Percentiles rank a stretch among this genome's conserved stretches.
These are phyloP conservation scores for Ceyx melanurus DNA, from an alignment of 2,113 vertebrate genomes.

Conservation along the genomic window DNA sequence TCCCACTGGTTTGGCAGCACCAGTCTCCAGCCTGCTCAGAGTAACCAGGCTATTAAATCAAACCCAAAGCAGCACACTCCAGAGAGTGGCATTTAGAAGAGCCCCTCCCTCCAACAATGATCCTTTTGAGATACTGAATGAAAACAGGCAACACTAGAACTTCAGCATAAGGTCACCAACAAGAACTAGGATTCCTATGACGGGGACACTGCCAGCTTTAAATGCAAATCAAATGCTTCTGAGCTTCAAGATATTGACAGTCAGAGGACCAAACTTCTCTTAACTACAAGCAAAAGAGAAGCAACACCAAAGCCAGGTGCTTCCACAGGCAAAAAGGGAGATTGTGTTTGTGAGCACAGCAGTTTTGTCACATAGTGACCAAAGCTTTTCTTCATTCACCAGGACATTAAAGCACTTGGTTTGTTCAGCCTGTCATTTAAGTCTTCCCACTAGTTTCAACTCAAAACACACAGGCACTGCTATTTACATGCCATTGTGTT, in stretches of 20 bases:
- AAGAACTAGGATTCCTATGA: background rate
- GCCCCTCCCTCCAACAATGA: background rate
- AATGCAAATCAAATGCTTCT: background rate
- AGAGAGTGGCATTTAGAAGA: background rate
- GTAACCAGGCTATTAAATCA: background rate
- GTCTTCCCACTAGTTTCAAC: background rate
- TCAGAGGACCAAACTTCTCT: background rate
- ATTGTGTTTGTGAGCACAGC: background rate
- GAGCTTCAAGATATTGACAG: background rate
- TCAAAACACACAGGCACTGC: background rate
- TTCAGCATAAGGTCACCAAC: accelerated
- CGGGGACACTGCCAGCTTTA: background rate
- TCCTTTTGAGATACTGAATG: background rate
- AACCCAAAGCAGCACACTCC: background rate
- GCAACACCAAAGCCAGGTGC: background rate
- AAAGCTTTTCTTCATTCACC: background rate
- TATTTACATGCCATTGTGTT: background rate
- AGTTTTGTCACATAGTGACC: accelerated
- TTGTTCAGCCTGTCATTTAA: background rate
- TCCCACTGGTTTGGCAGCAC: no score
- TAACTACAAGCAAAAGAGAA: background rate
- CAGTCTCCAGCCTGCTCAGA: background rate
- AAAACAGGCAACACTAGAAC: background rate
- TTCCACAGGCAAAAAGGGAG: background rate
- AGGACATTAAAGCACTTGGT: background rate